A percentile compares a stretch with the other conserved stretches of the same genome.
These are phyloP conservation scores for Mirza zaza DNA, from an alignment of 2,113 vertebrate species.

Conservation along the genomic window DNA sequence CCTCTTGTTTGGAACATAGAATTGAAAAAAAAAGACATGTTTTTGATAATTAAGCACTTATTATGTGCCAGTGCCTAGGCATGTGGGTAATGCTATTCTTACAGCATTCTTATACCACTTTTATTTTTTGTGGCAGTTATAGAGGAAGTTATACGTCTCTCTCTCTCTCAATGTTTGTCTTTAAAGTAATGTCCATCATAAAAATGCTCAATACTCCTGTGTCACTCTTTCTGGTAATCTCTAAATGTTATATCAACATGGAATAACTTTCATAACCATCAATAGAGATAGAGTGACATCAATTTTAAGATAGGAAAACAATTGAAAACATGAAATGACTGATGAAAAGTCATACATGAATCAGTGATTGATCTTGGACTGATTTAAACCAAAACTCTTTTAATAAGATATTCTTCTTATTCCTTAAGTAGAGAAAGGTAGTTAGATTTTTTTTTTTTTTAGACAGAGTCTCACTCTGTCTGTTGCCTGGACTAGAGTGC, in stretches of 20 bases:
- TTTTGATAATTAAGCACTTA: not conserved
- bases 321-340: slow-evolving; percentile 16
- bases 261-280: slow-evolving; percentile 37
- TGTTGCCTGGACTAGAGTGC: no score
- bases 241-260: slow-evolving; percentile 25
- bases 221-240: slow-evolving; percentile 19
- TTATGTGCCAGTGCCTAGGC: not conserved
- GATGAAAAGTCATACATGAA: not conserved
- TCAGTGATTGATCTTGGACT: slow-evolving; percentile 31
- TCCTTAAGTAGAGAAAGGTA: not conserved
- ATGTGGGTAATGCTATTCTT: not conserved
- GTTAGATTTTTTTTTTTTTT: not conserved
- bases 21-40: slow-evolving; percentile 1
- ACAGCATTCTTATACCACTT: not conserved
- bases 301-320: slow-evolving; percentile 34
- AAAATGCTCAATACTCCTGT: not conserved
- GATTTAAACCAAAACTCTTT: slow-evolving; percentile 5
- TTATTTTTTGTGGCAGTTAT: slow-evolving; percentile 24
- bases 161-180: not conserved
- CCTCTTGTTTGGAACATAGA: slow-evolving; percentile 13
- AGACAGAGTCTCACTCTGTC: no score
- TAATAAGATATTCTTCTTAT: slow-evolving; percentile 23
- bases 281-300: not conserved
- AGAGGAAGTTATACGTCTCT: not conserved
- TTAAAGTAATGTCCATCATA: not conserved